Evolutionary conservation across 2,888 invertebrate species (phyloP).

Genomic region (Yponomeuta malinellus): DNA sequence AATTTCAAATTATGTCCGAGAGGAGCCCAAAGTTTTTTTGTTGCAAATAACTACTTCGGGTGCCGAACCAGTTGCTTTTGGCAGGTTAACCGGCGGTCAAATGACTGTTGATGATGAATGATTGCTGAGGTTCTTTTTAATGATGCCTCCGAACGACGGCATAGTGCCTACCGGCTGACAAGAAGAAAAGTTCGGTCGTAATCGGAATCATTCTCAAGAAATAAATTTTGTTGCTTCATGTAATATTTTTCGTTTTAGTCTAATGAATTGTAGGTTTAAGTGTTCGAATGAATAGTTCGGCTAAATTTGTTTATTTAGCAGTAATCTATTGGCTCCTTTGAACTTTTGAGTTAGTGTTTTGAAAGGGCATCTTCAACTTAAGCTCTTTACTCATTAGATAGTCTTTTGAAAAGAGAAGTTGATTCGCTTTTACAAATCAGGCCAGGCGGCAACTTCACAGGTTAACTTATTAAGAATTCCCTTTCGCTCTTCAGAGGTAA

Average conservation of each 20-base stretch:
- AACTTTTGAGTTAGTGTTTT: not conserved
- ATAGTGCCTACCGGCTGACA: constrained; percentile 44
- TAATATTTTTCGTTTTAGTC: constrained; percentile 23
- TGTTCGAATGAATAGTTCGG: constrained; percentile 35
- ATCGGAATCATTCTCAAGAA: constrained; percentile 20
- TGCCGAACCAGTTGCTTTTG: constrained; percentile 38
- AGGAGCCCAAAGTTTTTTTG: not conserved
- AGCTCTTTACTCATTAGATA: not conserved
- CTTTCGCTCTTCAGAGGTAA: constrained; percentile 30
- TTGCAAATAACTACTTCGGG: constrained; percentile 47
- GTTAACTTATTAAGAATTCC: constrained; percentile 42
- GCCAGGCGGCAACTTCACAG: constrained; percentile 22
- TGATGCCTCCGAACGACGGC: constrained; percentile 50
- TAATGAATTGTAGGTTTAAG: constrained; percentile 54
- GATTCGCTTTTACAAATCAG: constrained; percentile 15
- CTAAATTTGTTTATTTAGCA: constrained; percentile 12
- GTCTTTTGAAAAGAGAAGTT: constrained; percentile 19
- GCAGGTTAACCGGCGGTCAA: constrained; percentile 59
- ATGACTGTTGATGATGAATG: constrained; percentile 69
- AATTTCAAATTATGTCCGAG: constrained; percentile 28
- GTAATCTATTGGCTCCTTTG: not conserved
- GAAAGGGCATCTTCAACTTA: not conserved
- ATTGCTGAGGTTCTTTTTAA: constrained; percentile 70
- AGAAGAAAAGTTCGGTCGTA: constrained; percentile 43
- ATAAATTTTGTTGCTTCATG: constrained; percentile 16